Evolutionary conservation across 2,888 invertebrate genomes (phyloP).

Genomic region (Ichneumoninae sp.): DNA sequence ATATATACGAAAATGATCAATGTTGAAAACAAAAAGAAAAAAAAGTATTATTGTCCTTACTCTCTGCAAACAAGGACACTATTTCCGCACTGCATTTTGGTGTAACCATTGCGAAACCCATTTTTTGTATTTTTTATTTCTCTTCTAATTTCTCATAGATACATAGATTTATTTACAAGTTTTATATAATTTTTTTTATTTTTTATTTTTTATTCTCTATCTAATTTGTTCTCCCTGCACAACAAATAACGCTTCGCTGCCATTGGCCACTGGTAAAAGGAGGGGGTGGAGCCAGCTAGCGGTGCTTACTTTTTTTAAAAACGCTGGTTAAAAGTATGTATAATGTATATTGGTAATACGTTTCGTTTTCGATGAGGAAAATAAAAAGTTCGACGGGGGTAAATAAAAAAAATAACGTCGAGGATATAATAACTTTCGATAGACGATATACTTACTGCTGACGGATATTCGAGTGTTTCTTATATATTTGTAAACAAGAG

Average conservation of each 20-base stretch:
- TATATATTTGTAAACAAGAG: conserved; percentile 70
- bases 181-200: conserved; percentile 22
- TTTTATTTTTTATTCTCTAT: conserved; percentile 67
- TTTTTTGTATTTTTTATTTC: conserved; percentile 52
- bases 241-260: conserved; percentile 81
- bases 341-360: conserved; percentile 40
- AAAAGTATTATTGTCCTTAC: conserved; percentile 26
- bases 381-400: conserved; percentile 16
- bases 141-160: conserved; percentile 46
- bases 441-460: conserved; percentile 44
- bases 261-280: conserved; percentile 84
- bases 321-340: conserved; percentile 79
- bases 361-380: conserved; percentile 44
- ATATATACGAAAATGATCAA: conserved; percentile 26
- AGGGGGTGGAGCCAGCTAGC: conserved; percentile 84
- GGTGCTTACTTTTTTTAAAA: conserved; percentile 73
- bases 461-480: conserved; percentile 71
- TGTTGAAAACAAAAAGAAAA: conserved; percentile 30
- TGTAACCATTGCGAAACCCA: conserved; percentile 50
- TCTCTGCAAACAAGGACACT: conserved; percentile 41
- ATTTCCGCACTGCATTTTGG: conserved; percentile 54
- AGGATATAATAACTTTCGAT: conserved; percentile 30
- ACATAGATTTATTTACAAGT: conserved; percentile 44
- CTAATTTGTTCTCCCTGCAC: conserved; percentile 70
- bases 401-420: conserved; percentile 18